Percentiles rank a stretch among this genome's conserved stretches.
Evolutionary conservation across 2,797 vertebrate species (phyloP).

Genomic region (Danio albolineatus): DNA sequence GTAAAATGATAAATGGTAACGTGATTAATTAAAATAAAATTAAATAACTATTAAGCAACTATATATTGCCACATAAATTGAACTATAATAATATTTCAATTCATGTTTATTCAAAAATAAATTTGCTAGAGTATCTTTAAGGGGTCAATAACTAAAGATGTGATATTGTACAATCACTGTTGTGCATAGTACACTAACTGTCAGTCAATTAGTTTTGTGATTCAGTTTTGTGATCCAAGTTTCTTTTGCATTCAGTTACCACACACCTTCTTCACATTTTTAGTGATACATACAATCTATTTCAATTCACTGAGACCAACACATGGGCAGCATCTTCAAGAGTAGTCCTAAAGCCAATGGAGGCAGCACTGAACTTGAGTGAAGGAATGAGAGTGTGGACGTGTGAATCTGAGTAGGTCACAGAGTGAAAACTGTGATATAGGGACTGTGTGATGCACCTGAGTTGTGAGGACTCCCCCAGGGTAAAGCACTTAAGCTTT

Average conservation of each 20-base stretch:
- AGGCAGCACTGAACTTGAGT: slow-evolving; percentile 61
- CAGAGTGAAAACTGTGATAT: slow-evolving; percentile 60
- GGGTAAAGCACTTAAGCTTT: slow-evolving; percentile 83
- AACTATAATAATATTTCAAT: neutral
- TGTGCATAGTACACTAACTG: no score
- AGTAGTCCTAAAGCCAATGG: slow-evolving; percentile 53
- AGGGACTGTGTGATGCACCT: slow-evolving; percentile 51
- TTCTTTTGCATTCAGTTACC: slow-evolving; percentile 69
- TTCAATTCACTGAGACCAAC: neutral
- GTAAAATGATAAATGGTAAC: neutral
- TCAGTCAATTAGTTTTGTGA: slow-evolving; percentile 59
- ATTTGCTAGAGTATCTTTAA: no score
- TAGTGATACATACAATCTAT: slow-evolving; percentile 27
- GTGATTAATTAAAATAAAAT: neutral
- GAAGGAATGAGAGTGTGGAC: slow-evolving; percentile 45
- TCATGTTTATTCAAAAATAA: no score
- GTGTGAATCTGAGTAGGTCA: slow-evolving; percentile 61
- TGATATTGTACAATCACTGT: no score
- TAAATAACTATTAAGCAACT: no score
- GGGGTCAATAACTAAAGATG: no score
- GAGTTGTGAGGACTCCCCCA: slow-evolving; percentile 70
- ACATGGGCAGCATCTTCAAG: slow-evolving; percentile 47
- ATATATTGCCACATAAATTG: no score
- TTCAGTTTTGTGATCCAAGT: slow-evolving; percentile 41
- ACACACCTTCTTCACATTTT: slow-evolving; percentile 35